These are phyloP conservation scores for Dione vanillae DNA, from an alignment of 2,888 invertebrate genomes.

Conservation along the genomic window DNA sequence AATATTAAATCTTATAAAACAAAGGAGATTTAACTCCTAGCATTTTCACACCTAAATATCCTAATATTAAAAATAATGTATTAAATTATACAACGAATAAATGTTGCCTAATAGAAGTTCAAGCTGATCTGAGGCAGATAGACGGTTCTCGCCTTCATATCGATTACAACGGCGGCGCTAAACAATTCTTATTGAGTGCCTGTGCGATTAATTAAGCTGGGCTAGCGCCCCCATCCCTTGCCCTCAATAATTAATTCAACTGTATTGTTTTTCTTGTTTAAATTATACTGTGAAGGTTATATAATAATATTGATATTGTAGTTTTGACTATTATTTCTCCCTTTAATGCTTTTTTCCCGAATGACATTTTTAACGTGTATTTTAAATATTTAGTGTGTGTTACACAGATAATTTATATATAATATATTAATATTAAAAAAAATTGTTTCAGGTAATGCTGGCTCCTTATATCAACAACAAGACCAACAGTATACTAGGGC, in stretches of 20 bases:
- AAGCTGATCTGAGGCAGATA: constrained; percentile 23
- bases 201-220: constrained; percentile 50
- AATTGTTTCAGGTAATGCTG: constrained; percentile 29
- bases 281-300: constrained; percentile 39
- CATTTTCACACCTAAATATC: too few species aligned
- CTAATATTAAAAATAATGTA: background rate
- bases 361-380: too few species aligned
- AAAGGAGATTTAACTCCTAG: too few species aligned
- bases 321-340: background rate
- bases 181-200: constrained; percentile 44
- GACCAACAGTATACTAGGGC: background rate
- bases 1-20: background rate
- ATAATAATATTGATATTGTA: constrained; percentile 3
- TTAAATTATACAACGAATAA: background rate
- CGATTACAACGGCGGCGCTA: constrained; percentile 43
- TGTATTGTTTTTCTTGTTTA: constrained; percentile 37
- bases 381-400: too few species aligned
- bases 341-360: too few species aligned
- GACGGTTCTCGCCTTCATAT: constrained; percentile 36
- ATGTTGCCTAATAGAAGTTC: constrained; percentile 19
- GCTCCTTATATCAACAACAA: background rate
- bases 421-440: background rate
- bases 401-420: too few species aligned
- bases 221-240: constrained; percentile 48
- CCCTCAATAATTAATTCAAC: constrained; percentile 48